Conservation (phyloP, 2,113 vertebrate species). For the Micromys minutus region DNA sequence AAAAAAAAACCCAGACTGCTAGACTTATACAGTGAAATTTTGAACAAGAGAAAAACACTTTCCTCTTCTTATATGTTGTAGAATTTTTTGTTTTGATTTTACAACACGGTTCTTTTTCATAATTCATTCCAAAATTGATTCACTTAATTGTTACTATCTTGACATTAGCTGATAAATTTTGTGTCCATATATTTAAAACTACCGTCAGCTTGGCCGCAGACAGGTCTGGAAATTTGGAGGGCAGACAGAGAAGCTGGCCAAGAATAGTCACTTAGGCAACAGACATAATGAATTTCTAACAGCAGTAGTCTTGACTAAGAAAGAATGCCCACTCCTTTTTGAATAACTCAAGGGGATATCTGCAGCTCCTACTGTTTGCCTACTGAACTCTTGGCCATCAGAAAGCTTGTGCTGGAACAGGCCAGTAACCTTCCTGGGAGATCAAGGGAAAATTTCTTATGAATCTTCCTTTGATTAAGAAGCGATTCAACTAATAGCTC, state of each 20-base stretch:
- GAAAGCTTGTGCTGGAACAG: background rate
- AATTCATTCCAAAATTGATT: conserved; percentile 51
- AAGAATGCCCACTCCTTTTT: background rate
- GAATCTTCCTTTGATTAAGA: conserved; percentile 34
- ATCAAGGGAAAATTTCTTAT: conserved; percentile 2
- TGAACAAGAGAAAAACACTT: conserved; percentile 30
- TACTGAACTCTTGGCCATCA: background rate
- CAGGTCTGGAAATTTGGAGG: background rate
- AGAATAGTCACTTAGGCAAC: background rate
- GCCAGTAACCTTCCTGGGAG: background rate
- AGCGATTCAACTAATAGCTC: conserved; percentile 38
- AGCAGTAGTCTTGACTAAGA: conserved; percentile 26
- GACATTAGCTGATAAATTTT: conserved; percentile 56
- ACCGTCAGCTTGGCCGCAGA: conserved; percentile 10
- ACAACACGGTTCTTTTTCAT: conserved; percentile 17
- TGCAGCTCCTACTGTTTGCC: background rate
- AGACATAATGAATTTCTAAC: background rate
- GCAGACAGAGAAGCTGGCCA: background rate
- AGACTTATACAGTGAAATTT: background rate
- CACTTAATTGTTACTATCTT: conserved; percentile 49
- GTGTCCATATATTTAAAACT: conserved; percentile 24
- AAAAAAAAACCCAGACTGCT: background rate
- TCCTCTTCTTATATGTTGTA: conserved; percentile 15
- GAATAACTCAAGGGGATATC: background rate
- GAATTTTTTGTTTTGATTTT: conserved; percentile 25